Base-by-base conservation (phyloP, 2,888 invertebrate species). In the Aricia artaxerxes region DNA sequence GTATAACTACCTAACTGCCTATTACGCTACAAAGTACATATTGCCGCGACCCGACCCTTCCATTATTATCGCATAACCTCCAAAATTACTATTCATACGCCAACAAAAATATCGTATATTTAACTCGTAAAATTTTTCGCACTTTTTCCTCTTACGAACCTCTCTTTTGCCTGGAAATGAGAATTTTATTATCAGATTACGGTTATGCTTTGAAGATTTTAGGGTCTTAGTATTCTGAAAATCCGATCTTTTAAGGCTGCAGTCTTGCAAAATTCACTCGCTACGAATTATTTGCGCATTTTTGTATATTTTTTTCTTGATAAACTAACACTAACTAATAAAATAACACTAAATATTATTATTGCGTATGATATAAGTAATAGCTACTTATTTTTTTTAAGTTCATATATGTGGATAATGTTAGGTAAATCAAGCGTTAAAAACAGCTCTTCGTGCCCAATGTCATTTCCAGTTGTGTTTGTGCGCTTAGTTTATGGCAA, bases 81-180 rank as follows among this genome's bases (percentile, higher is more conserved):
- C 35, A 53, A 69, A 69, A 69, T 69, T 38, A 69, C 69, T 69
- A 76, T 76, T 76, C 76, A 76, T 76, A 76, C 76, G 53, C 35
- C 76, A 31, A 57, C 76, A 76, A 76, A 76, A 76, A 76, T 76
- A 76, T 76, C 57, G 76, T 57, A 76, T 76, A 76, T 76, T 75
- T 76, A 57, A 57, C 76, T 76, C 57, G 35, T 35, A 35, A 76
- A 76, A 31, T 76, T 76, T 76, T 53, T 57, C 76, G 31, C 76
- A 57, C 76, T 76, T 76, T 76, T 75, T 76, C 35, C 35, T 53
- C 57, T 57, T 44, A 73, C 9, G 44, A 69, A 69, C 69, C 69
- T 13, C 69, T 35, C 69, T 73, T 73, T 40, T 24, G 44, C 40
- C n/a, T 76, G 76, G 31, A 76, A 53, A 76, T 76, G 57, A 76